Conservation (phyloP, 2,888 invertebrate genomes). For the Tenthredo scrophulariae region DNA sequence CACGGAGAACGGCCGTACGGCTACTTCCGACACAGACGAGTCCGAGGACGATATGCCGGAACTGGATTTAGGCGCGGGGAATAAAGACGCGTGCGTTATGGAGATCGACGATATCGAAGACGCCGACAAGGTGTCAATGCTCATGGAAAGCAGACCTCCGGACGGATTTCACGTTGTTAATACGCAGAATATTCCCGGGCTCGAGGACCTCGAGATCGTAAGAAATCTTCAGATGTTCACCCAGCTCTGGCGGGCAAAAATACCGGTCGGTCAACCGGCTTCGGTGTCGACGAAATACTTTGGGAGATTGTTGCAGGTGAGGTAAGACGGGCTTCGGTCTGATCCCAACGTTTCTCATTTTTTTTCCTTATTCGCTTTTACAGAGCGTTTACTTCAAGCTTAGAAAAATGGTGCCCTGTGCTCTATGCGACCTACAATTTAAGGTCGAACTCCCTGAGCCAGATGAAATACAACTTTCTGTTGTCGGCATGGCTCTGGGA, state of each 20-base stretch:
- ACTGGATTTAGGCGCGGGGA: slow-evolving; percentile 85
- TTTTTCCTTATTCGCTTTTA: slow-evolving; percentile 55
- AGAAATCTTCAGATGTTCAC: slow-evolving; percentile 91
- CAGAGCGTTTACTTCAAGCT: slow-evolving; percentile 92
- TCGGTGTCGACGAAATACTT: slow-evolving; percentile 80
- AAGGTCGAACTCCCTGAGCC: slow-evolving; percentile 93
- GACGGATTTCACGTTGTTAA: slow-evolving; percentile 90
- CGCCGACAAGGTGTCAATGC: slow-evolving; percentile 86
- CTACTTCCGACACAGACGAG: slow-evolving; percentile 82
- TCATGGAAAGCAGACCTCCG: slow-evolving; percentile 88
- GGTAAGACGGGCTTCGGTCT: not conserved
- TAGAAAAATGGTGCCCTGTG: slow-evolving; percentile 92
- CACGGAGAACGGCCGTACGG: slow-evolving; percentile 73
- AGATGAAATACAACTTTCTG: slow-evolving; percentile 85
- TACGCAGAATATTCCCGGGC: slow-evolving; percentile 88
- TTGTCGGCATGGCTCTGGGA: slow-evolving; percentile 90
- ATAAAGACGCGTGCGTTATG: slow-evolving; percentile 89
- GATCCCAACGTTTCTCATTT: not conserved
- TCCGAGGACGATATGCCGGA: slow-evolving; percentile 85
- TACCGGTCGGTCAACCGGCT: slow-evolving; percentile 79
- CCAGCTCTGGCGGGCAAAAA: slow-evolving; percentile 88
- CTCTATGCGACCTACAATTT: slow-evolving; percentile 89
- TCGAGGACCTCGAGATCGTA: slow-evolving; percentile 84
- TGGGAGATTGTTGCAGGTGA: slow-evolving; percentile 80
- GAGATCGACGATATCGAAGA: slow-evolving; percentile 93